Conservation (phyloP, 2,888 invertebrate species). For the Diarsia dahlii region DNA sequence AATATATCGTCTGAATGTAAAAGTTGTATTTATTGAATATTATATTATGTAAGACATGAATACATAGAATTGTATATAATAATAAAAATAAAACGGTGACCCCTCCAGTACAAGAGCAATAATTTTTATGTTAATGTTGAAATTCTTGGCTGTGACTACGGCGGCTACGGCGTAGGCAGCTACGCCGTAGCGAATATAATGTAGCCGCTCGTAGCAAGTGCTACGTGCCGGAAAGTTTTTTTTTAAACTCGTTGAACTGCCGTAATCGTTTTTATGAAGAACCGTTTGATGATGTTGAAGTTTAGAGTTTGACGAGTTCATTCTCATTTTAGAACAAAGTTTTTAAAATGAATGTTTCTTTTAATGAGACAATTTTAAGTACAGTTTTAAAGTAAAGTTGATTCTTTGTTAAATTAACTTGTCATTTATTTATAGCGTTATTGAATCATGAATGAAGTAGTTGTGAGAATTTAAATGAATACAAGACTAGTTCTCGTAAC, state of each 20-base stretch:
- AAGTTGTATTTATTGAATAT: slow-evolving; percentile 35
- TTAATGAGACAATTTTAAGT: neutral
- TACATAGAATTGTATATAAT: slow-evolving; percentile 30
- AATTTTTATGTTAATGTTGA: slow-evolving; percentile 32
- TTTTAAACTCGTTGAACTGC: slow-evolving; percentile 27
- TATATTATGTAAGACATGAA: slow-evolving; percentile 25
- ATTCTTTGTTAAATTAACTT: neutral
- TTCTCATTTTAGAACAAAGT: slow-evolving; percentile 5
- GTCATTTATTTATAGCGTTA: neutral
- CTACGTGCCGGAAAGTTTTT: slow-evolving; percentile 46
- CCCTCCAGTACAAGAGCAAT: slow-evolving; percentile 22
- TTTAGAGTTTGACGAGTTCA: slow-evolving; percentile 10
- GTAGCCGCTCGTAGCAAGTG: slow-evolving; percentile 51
- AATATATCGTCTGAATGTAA: slow-evolving; percentile 48
- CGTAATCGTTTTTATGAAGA: slow-evolving; percentile 40
- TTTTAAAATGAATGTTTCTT: slow-evolving; percentile 17
- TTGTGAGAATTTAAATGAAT: neutral
- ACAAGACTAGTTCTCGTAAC: neutral
- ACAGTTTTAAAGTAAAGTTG: neutral
- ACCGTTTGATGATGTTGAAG: slow-evolving; percentile 22
- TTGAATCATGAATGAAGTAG: neutral
- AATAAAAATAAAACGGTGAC: slow-evolving; percentile 39
- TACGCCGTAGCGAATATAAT: slow-evolving; percentile 34
- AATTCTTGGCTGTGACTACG: slow-evolving; percentile 26
- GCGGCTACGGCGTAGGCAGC: slow-evolving; percentile 44